Evolutionary conservation across 2,113 vertebrate species (phyloP), one percentile per base, ranked within the genome.

Genomic region (Anarrhichthys ocellatus): DNA sequence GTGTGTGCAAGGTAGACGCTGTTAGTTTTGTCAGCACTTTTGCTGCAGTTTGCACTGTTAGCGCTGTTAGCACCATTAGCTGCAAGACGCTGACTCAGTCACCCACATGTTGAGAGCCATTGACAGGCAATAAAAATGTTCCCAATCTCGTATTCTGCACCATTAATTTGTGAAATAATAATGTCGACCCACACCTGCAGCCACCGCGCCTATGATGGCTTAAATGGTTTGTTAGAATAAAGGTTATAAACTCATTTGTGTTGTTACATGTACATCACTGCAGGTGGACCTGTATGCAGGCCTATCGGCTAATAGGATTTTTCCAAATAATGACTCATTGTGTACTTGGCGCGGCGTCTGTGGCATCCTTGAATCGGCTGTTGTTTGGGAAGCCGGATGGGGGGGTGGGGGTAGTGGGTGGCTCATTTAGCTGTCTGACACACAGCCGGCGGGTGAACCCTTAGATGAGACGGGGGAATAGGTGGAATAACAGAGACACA

Each of bases 391-490:
- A 24, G 72, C 85, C 89, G 87, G 85, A 88, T 88, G 63, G 70
- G 65, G 46, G 46, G 76, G 50, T 71, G 59, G 38, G 62, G 68
- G 73, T 61, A 74, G 80, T 59, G 72, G 27, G 46, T 73, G 56
- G 73, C 80, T 91, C 82, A 90, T 91, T 90, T 90, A 68, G 78
- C 76, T 40, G 80, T 81, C 80, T 86, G 81, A 85, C 79, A 82
- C 85, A 88, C 84, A 90, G 89, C 81, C 83, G 82, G 83, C 52
- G 69, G 80, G 10, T 73, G 86, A 86, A 87, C 83, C 80, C 85
- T 88, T 78, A 84, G 76, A 84, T 83, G 87, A 82, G 84, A 69
- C 32, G 27, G 54, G 85, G 85, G 87, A 87, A 89, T 87, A 82
- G 91, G 67, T 72, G 54, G 64, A 89, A 84, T 84, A 87, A 87